Percentiles rank a stretch among this genome's conserved stretches.
These are phyloP conservation scores for Podotricha telesiphe DNA, from an alignment of 2,888 invertebrate genomes.

Conservation along the genomic window DNA sequence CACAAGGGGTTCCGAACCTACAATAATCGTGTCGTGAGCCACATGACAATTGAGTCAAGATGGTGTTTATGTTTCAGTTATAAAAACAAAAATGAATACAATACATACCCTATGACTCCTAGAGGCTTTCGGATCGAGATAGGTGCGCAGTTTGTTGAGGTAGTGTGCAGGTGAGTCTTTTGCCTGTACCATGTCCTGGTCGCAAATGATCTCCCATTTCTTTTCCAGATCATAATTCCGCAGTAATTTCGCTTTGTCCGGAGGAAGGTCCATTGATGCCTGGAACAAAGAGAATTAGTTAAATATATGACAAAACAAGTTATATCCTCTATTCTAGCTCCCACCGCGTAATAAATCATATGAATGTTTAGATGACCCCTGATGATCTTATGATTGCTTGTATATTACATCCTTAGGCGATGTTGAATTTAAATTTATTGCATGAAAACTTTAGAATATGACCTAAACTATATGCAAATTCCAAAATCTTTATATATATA, in stretches of 20 bases:
- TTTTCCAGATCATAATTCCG: conserved; percentile 98
- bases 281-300: conserved; percentile 76
- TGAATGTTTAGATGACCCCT: conserved; percentile 22
- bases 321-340: conserved; percentile 21
- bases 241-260: conserved; percentile 98
- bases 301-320: conserved; percentile 16
- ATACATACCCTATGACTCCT: conserved; percentile 95
- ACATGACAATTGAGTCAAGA: too few species aligned
- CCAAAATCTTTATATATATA: neutral
- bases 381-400: conserved; percentile 30
- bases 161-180: conserved; percentile 98
- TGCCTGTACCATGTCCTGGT: conserved; percentile 99
- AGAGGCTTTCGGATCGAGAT: conserved; percentile 97
- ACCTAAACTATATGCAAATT: neutral
- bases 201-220: conserved; percentile 99
- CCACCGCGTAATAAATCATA: conserved; percentile 22
- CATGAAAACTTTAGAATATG: neutral
- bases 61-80: too few species aligned
- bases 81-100: neutral
- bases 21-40: too few species aligned
- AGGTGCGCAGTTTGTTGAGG: conserved; percentile 96
- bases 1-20: too few species aligned
- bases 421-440: neutral
- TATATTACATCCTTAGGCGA: conserved; percentile 17
- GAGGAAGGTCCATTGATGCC: conserved; percentile 99